Evolutionary conservation across 2,113 vertebrate species (phyloP).

Genomic region (Carettochelys insculpta): DNA sequence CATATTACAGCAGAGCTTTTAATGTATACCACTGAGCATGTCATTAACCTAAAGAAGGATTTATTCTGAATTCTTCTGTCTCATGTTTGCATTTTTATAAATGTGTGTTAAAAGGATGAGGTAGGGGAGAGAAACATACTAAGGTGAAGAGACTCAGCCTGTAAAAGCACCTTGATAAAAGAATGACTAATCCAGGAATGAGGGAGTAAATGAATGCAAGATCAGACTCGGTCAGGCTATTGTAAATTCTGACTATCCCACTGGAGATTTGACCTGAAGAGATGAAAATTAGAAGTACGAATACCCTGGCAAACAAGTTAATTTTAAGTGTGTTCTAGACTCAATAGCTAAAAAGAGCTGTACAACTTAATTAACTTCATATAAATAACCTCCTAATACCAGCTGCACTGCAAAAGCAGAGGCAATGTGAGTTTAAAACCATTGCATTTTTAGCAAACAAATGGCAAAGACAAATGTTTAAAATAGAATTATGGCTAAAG

Average conservation of each 20-base stretch:
- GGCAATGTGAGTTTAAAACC: not conserved
- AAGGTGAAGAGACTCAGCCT: not conserved
- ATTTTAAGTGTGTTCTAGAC: not conserved
- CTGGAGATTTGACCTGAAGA: not conserved
- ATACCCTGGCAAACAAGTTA: not conserved
- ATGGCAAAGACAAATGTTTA: not conserved
- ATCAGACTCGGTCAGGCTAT: not conserved
- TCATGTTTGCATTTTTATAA: not conserved
- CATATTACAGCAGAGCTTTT: not conserved
- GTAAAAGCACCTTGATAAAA: not conserved
- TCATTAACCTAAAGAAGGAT: not conserved
- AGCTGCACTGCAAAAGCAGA: not conserved
- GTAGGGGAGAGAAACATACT: not conserved
- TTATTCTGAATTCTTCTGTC: not conserved
- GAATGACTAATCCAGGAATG: not conserved
- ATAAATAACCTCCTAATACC: not conserved
- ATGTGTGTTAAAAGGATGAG: not conserved
- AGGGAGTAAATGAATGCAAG: not conserved
- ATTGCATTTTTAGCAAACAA: not conserved
- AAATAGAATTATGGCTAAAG: not conserved
- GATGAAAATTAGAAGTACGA: not conserved
- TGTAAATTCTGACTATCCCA: not conserved
- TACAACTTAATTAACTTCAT: not conserved
- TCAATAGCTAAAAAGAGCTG: not conserved
- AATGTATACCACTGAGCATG: not conserved